These are phyloP conservation scores for Cataglyphis altisquamis DNA, from an alignment of 2,888 invertebrate species.

Conservation along the genomic window DNA sequence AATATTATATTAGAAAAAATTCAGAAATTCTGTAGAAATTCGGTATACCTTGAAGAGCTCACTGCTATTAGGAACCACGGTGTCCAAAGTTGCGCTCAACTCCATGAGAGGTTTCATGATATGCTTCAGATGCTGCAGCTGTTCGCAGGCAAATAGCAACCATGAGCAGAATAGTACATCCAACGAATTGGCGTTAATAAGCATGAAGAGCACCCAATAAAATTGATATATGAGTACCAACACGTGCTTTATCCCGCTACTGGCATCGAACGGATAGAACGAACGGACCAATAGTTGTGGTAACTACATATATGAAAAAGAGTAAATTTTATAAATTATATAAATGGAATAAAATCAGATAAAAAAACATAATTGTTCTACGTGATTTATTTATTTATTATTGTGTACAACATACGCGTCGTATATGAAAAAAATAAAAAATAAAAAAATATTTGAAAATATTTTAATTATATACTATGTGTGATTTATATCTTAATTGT, in stretches of 20 bases:
- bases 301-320: constrained; percentile 80
- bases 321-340: not conserved
- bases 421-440: not conserved
- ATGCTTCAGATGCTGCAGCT: constrained; percentile 93
- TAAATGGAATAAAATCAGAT: not conserved
- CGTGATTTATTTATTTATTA: not conserved
- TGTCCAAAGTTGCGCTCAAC: constrained; percentile 93
- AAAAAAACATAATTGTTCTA: not conserved
- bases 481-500: constrained; percentile 6
- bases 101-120: constrained; percentile 96
- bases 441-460: not conserved
- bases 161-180: constrained; percentile 95
- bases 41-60: constrained; percentile 85
- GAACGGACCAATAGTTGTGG: constrained; percentile 92
- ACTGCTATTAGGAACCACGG: constrained; percentile 88
- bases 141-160: constrained; percentile 95
- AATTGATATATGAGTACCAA: constrained; percentile 90
- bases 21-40: not conserved
- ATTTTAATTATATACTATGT: not conserved
- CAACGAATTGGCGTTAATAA: constrained; percentile 88
- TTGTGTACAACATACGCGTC: not conserved
- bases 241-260: constrained; percentile 90
- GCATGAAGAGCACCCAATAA: constrained; percentile 90
- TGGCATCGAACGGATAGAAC: constrained; percentile 93
- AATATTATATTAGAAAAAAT: not conserved